Base-by-base conservation (phyloP, 2,797 vertebrate genomes). In the Darevskia mixta region DNA sequence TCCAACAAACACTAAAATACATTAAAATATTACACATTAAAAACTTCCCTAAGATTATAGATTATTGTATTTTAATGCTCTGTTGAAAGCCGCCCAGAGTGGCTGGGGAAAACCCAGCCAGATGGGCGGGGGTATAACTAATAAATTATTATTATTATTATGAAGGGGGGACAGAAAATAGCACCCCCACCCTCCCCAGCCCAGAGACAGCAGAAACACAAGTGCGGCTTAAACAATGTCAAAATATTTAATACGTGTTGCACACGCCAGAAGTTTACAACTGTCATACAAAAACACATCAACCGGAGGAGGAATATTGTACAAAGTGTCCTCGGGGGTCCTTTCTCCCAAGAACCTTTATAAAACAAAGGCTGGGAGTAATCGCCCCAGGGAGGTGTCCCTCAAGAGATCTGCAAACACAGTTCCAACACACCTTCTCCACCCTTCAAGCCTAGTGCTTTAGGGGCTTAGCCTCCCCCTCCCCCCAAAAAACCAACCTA, bases 231-330 rank as follows among this genome's bases (percentile, higher is more conserved):
- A 20, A 91, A 89, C 94, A 93, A 88, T 87, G 94, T 95, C 94
- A 96, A 97, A 98, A 97, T 96, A 97, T 98, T 98, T 98, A 98
- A 98, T 98, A 98, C 97, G 97, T 98, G 98, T 97, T 86, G 90
- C 89, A 97, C 98, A 97, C 97, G 96, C 96, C 95, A 91, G 95
- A 90, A 93, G 93, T 96, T 73, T 96, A 97, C 96, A 96, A 97
- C 96, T 75, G 49, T 96, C 93, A 96, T 97, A 97, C 96, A 97
- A 98, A 94, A 95, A 96, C 96, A 98, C 97, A 97, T 95, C 95
- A 96, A 93, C 96, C 91, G 93, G 93, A 93, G 96, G 93, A 93
- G 96, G 89, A 95, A 97, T 93, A 97, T 97, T 97, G 95, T 98
- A 98, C 97, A 98, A 97, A 96, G 96, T 93, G 95, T 96, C 43